Percentiles rank a stretch among this genome's conserved stretches.
Evolutionary conservation across 2,113 vertebrate genomes (phyloP).

Genomic region (Antechinus flavipes): DNA sequence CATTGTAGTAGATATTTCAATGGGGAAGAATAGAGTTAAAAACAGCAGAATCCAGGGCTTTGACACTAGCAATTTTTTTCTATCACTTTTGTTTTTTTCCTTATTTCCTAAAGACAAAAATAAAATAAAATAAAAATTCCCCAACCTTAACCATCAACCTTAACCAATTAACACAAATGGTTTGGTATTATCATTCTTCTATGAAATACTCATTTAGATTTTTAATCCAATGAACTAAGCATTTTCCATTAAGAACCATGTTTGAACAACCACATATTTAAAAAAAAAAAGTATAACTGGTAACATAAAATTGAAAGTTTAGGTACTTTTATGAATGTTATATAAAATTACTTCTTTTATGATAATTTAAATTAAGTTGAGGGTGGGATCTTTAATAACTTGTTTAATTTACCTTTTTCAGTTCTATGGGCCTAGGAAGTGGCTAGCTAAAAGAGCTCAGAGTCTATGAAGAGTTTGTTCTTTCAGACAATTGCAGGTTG

Average conservation of each 20-base stretch:
- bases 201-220: background rate
- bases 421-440: background rate
- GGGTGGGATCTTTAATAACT: background rate
- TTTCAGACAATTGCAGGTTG: background rate
- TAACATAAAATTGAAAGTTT: background rate
- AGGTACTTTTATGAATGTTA: background rate
- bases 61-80: background rate
- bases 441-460: background rate
- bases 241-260: background rate
- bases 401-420: background rate
- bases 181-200: background rate
- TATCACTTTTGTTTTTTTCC: background rate
- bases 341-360: background rate
- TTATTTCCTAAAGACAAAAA: background rate
- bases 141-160: background rate
- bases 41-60: background rate
- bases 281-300: background rate
- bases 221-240: background rate
- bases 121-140: too few species aligned
- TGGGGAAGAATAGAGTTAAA: background rate
- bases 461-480: slow-evolving; percentile 9
- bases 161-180: slow-evolving; percentile 5
- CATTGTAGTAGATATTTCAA: background rate
- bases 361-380: slow-evolving; percentile 16
- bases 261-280: background rate